A percentile compares a stretch with the other conserved stretches of the same genome.
Conservation (phyloP, 2,888 invertebrate species). For the Zygogramma bicolorata region DNA sequence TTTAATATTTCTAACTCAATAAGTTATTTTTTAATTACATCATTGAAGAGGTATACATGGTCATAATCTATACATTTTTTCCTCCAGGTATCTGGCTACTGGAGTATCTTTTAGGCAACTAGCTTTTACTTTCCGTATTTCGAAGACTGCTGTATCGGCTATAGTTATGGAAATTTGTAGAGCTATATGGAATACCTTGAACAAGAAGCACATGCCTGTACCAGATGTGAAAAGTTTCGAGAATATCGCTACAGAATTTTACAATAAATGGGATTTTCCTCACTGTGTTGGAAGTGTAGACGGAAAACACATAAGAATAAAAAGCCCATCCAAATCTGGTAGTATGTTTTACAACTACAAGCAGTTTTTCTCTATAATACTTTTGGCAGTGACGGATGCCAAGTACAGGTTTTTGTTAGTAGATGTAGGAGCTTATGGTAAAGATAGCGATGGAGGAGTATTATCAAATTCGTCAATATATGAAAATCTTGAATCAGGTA, state of each 20-base stretch:
- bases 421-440: conserved; percentile 21
- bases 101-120: conserved; percentile 31
- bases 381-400: conserved; percentile 20
- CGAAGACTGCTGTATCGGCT: conserved; percentile 26
- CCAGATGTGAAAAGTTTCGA: conserved; percentile 23
- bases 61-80: not conserved
- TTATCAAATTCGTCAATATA: conserved; percentile 13
- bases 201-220: conserved; percentile 36
- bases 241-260: conserved; percentile 23
- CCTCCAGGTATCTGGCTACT: conserved; percentile 34
- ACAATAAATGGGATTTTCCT: conserved; percentile 34
- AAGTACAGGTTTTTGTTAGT: conserved; percentile 21
- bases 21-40: no score
- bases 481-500: conserved; percentile 4
- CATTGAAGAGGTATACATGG: no score
- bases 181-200: conserved; percentile 32
- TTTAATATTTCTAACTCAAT: no score
- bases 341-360: conserved; percentile 27
- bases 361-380: conserved; percentile 11
- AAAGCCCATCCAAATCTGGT: conserved; percentile 30
- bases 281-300: conserved; percentile 36
- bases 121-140: conserved; percentile 15
- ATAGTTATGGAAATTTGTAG: conserved; percentile 39
- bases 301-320: conserved; percentile 36
- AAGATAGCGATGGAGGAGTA: conserved; percentile 26